Conservation (phyloP, 2,888 invertebrate genomes). For the Leptopilina syphax region DNA sequence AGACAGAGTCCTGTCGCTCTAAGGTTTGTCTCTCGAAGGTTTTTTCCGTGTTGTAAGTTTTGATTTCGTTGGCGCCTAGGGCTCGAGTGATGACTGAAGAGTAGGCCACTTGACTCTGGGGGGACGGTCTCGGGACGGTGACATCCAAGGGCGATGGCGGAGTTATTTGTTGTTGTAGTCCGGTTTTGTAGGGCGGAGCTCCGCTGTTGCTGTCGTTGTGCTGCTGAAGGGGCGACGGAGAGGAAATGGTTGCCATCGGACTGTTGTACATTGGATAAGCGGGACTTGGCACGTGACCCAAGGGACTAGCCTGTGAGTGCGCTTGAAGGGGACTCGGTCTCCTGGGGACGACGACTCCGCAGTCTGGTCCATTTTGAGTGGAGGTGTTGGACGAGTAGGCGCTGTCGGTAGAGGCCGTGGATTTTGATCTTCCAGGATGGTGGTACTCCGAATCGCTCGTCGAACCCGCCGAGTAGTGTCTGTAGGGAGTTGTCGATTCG, state of each 20-base stretch:
- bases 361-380: conserved; percentile 83
- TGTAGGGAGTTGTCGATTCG: conserved; percentile 77
- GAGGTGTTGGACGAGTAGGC: conserved; percentile 81
- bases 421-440: conserved; percentile 79
- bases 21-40: conserved; percentile 72
- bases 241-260: conserved; percentile 85
- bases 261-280: conserved; percentile 92
- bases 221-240: conserved; percentile 81
- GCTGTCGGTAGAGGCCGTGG: conserved; percentile 82
- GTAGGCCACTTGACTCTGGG: conserved; percentile 84
- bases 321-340: conserved; percentile 84
- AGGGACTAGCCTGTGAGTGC: conserved; percentile 85
- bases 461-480: conserved; percentile 82
- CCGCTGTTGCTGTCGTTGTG: conserved; percentile 77
- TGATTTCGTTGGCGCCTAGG: conserved; percentile 81
- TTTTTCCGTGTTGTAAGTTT: conserved; percentile 66
- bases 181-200: conserved; percentile 64
- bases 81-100: conserved; percentile 90
- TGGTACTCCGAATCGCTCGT: conserved; percentile 82
- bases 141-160: conserved; percentile 86
- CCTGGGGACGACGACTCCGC: conserved; percentile 82
- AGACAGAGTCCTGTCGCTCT: conserved; percentile 54
- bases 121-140: conserved; percentile 82
- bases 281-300: conserved; percentile 87
- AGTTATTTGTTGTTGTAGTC: conserved; percentile 73